Conservation (phyloP, 2,797 vertebrate species). For the Pangasius sanitwongsei region DNA sequence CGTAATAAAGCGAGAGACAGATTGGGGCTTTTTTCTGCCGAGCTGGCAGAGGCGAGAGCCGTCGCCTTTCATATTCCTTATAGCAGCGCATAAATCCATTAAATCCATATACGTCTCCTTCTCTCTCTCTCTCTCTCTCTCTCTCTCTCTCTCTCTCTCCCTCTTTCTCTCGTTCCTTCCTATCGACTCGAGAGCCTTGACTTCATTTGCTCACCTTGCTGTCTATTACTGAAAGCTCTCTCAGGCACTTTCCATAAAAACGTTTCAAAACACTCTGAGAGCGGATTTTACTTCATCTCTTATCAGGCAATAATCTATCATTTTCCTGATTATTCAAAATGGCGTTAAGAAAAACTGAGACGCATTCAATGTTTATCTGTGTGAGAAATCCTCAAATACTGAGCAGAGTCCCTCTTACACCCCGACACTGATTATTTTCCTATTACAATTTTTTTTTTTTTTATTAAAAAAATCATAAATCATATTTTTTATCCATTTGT, state of each 20-base stretch:
- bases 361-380: background rate
- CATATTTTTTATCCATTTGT: background rate
- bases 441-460: background rate
- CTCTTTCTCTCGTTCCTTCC: background rate
- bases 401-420: background rate
- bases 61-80: conserved; percentile 52
- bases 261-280: background rate
- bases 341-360: background rate
- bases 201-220: conserved; percentile 26
- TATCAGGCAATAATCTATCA: conserved; percentile 4
- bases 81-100: conserved; percentile 58
- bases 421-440: background rate
- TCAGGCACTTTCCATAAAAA: conserved; percentile 24
- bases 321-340: background rate
- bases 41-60: conserved; percentile 49
- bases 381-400: background rate
- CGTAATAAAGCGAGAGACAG: conserved; percentile 69
- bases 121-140: background rate
- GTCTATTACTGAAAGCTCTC: conserved; percentile 26
- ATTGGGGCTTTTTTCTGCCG: conserved; percentile 67
- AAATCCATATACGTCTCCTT: conserved; percentile 32
- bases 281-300: background rate
- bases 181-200: conserved; percentile 18
- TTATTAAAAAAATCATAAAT: background rate
- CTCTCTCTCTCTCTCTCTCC: background rate